Base-by-base conservation (phyloP, 2,113 vertebrate species). In the Nothoprocta perdicaria region DNA sequence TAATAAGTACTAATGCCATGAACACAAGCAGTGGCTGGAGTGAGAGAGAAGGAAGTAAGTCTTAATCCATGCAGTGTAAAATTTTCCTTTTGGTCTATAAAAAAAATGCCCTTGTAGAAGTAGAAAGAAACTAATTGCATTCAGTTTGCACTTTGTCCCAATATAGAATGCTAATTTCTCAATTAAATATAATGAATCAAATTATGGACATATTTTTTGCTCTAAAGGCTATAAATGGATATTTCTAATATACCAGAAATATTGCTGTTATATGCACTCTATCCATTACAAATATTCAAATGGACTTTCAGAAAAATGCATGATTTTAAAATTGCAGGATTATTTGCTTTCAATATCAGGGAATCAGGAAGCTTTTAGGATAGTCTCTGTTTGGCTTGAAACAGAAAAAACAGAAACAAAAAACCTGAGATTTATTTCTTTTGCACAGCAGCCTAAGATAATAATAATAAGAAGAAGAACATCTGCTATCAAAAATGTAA, bases 1-100 rank as follows among this genome's bases (percentile, higher is more conserved):
- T 94, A 75, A 27, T 92, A 87, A 90, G 14, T 40, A 89, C 52
- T 74, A 62, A 87, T 87, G 77, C 69, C 4, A 89, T 68, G 95
- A 90, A 93, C 91, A 77, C 4, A 84, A 82, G 14, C 12, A 76
- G 52, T 71, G 50, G 55, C 68, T 82, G 29, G 16, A 53, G 35
- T 60, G 8, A 23, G 3, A 17, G 72, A 88, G 43, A 76, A 72
- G 62, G 33, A 29, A 93, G 86, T 87, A 82, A 74, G 65, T 79
- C 6, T 48, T 82, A 62, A 55, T 55, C 52, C 48, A 45, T 55
- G 13, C 2, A 71, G 15, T 52, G 23, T 46, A 38, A 96, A 62
- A 5, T 58, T 48, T 81, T 74, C 52, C 5, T 40, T 84, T 95
- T 88, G 12, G 35, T 67, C 14, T 50, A 65, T 8, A 74, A 80